Percentiles rank a stretch among this genome's conserved stretches.
Evolutionary conservation across 2,888 invertebrate genomes (phyloP).

Genomic region (Gastrophysa polygoni): DNA sequence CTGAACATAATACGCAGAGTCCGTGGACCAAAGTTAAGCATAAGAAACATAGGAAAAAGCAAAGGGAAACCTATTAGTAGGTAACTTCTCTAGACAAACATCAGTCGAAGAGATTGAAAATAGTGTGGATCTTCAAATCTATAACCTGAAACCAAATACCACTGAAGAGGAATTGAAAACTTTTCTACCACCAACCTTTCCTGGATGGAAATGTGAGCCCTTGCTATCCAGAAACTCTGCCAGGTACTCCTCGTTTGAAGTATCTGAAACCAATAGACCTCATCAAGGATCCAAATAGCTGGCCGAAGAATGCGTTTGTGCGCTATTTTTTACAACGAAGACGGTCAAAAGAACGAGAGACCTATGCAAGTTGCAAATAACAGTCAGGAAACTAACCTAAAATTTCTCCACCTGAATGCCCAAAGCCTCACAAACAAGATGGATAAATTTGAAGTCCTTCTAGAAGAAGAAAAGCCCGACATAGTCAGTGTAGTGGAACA

Average conservation of each 20-base stretch:
- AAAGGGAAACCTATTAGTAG: not conserved
- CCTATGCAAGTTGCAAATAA: not conserved
- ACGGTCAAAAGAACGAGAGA: not conserved
- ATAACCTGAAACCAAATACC: not conserved
- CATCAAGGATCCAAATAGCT: not conserved
- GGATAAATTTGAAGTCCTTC: slow-evolving; percentile 3
- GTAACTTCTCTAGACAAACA: not conserved
- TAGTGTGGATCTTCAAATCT: not conserved
- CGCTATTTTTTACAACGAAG: not conserved
- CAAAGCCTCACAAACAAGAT: slow-evolving; percentile 8
- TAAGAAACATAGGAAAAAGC: not conserved
- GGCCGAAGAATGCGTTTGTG: slow-evolving; percentile 4
- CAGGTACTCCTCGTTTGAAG: not conserved
- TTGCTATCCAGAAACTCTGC: not conserved
- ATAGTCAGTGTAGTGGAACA: slow-evolving; percentile 19
- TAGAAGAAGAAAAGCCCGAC: slow-evolving; percentile 14
- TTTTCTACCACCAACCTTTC: not conserved
- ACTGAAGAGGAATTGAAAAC: not conserved
- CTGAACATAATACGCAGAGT: not conserved
- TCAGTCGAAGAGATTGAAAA: slow-evolving; percentile 3
- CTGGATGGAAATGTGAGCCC: not conserved
- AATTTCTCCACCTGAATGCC: slow-evolving; percentile 11
- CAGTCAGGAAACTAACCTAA: not conserved
- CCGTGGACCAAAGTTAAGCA: not conserved
- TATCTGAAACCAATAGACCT: not conserved